phyloP scores from a whole-genome alignment of 2,113 vertebrate species.

The Collichthys lucidus region DNA sequence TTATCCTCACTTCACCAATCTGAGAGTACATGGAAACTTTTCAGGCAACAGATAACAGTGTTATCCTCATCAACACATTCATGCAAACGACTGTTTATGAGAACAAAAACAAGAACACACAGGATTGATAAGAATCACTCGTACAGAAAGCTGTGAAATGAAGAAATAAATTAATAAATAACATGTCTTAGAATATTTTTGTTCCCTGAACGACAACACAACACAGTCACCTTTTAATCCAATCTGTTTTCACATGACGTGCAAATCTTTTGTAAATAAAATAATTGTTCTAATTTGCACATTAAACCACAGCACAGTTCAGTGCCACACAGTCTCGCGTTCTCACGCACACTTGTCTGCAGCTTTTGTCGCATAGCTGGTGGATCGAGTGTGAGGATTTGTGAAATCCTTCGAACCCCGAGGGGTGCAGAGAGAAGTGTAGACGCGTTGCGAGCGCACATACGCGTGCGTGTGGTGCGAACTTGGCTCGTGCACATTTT shows the following conservation, averaged over 20 bases:
- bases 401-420: slow-evolving; percentile 63
- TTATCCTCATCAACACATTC: not conserved
- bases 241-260: not conserved
- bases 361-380: slow-evolving; percentile 55
- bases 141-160: not conserved
- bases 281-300: not conserved
- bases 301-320: not conserved
- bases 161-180: not conserved
- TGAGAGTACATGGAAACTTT: not conserved
- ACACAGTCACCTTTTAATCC: not conserved
- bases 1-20: not conserved
- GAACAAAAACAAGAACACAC: slow-evolving; percentile 1
- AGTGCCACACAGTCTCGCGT: not conserved
- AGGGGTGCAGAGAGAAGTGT: slow-evolving; percentile 32
- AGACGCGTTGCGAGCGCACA: not conserved
- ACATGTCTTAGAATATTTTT: not conserved
- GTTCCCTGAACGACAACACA: not conserved
- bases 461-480: not conserved
- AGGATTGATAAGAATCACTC: slow-evolving; percentile 14
- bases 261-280: not conserved
- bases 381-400: slow-evolving; percentile 67
- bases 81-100: not conserved
- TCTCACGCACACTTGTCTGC: slow-evolving; percentile 14
- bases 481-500: slow-evolving; percentile 29
- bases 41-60: not conserved